phyloP scores from a whole-genome alignment of 1,140 invertebrate species.

The Oncopeltus fasciatus region DNA sequence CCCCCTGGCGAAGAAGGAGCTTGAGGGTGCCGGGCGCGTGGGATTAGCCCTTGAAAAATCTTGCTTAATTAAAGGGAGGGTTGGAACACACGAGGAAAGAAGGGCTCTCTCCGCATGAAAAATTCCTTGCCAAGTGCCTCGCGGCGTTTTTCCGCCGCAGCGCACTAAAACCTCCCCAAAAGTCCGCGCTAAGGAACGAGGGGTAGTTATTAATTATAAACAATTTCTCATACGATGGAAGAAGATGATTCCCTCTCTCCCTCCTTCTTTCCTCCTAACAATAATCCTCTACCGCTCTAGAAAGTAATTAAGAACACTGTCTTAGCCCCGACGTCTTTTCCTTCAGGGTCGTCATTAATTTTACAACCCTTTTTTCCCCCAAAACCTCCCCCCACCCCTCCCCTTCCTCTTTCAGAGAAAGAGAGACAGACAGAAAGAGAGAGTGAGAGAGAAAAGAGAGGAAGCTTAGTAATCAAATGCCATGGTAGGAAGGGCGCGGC shows the following conservation, averaged over 20 bases:
- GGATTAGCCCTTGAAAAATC: not conserved
- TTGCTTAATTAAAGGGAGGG: not conserved
- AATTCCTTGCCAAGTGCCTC: not conserved
- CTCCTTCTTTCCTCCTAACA: not conserved
- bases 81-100: not conserved
- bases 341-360: slow-evolving; percentile 8
- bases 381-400: too few species aligned
- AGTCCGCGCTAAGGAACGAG: not conserved
- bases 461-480: slow-evolving; percentile 9
- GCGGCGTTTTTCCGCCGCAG: not conserved
- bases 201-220: slow-evolving; percentile 7
- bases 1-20: too few species aligned
- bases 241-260: not conserved
- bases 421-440: too few species aligned
- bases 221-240: slow-evolving; percentile 9
- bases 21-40: too few species aligned
- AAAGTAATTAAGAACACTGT: slow-evolving; percentile 9
- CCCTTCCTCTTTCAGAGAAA: too few species aligned
- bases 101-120: not conserved
- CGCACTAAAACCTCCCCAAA: not conserved
- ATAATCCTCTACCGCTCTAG: slow-evolving; percentile 4
- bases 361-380: slow-evolving; percentile 8
- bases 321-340: slow-evolving; percentile 6
- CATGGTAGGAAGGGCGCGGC: not conserved
- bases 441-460: too few species aligned